Base-by-base conservation (phyloP, 2,113 vertebrate species). In the Sphaerodactylus townsendi region DNA sequence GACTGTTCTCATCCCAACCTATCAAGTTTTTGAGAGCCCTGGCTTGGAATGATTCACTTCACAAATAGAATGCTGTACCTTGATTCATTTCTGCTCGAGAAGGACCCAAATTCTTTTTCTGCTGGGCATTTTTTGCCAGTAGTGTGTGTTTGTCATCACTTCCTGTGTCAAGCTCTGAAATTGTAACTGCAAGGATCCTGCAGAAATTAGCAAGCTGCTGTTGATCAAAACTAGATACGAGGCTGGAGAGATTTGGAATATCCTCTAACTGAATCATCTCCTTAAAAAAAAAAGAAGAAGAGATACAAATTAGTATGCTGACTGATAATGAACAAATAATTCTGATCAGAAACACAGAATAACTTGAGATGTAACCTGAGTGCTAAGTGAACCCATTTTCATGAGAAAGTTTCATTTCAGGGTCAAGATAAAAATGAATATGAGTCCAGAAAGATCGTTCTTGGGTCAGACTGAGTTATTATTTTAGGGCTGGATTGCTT, bases 171-270 rank as follows among this genome's bases (percentile, higher is more conserved):
- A 98, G 98, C 86, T 99, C 98, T 0, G 99, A 99, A 93, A 99
- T 99, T 37, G 98, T 99, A 93, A 99, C 98, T 1, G 99, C 99
- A 23, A 99, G 96, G 93, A 99, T 99, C 90, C 99, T 97, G 93
- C 99, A 99, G 96, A 99, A 99, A 96, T 99, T 99, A 44, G 99
- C 98, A 83, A 99, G 96, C 92, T 99, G 99, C 87, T 99, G 98
- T 91, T 99, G 99, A 94, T 99, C 98, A 35, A 99, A 99, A 92
- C 98, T 99, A 93, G 98, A 98, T 46, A 99, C 98, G 85, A 99
- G 96, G 84, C 95, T 97, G 0, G 96, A 96, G 76, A 99, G 96
- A 89, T 99, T 98, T 82, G 98, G 98, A 90, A 99, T 98, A 91
- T 98, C 98, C 80, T 99, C 98, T 91, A 99, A 96, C 66, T 98